Conservation (phyloP, 2,888 invertebrate species). For the Pseudococcus jackbeardsleyi region DNA sequence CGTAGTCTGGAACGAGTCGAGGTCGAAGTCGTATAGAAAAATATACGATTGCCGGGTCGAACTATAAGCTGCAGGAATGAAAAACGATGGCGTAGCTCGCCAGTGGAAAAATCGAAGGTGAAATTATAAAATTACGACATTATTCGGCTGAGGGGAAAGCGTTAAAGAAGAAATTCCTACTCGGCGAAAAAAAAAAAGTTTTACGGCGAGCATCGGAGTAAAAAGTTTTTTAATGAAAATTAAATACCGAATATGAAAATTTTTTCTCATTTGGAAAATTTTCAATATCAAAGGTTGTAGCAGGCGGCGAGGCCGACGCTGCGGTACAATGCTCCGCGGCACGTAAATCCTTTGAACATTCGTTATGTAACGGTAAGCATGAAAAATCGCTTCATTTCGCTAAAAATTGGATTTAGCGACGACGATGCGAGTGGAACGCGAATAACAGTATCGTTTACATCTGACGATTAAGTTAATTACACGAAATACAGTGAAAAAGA, state of each 20-base stretch:
- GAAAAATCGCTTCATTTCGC: conserved; percentile 47
- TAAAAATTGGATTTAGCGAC: conserved; percentile 53
- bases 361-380: conserved; percentile 41
- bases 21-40: background rate
- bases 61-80: background rate
- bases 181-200: background rate
- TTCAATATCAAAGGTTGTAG: conserved; percentile 34
- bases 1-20: background rate
- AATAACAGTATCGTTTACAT: conserved; percentile 37
- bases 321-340: background rate
- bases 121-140: background rate
- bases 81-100: background rate
- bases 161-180: background rate
- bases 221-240: conserved; percentile 40
- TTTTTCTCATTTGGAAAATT: conserved; percentile 49
- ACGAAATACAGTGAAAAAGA: conserved; percentile 38
- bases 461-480: conserved; percentile 55
- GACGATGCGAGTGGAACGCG: background rate
- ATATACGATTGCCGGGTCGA: background rate
- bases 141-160: background rate
- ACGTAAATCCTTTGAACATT: conserved; percentile 39
- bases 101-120: background rate
- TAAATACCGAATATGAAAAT: conserved; percentile 5
- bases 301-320: background rate
- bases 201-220: background rate